Percentiles rank a stretch among this genome's conserved stretches.
Evolutionary conservation across 2,888 invertebrate genomes (phyloP).

Genomic region (Perithous albicinctus): DNA sequence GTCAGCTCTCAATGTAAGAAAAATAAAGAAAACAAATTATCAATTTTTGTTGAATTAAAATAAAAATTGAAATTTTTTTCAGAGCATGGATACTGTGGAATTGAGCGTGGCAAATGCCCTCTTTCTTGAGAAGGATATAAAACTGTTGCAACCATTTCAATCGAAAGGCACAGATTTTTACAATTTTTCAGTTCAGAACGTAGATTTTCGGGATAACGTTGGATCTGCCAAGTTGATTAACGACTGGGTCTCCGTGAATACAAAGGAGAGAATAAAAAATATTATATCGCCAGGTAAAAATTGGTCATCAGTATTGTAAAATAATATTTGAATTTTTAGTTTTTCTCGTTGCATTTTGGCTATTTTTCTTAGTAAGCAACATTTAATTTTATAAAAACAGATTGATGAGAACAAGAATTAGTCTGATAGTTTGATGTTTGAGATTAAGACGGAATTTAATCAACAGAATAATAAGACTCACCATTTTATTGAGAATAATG

Average conservation of each 20-base stretch:
- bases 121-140: constrained; percentile 87
- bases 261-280: constrained; percentile 92
- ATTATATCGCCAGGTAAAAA: constrained; percentile 87
- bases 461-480: no score
- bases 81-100: constrained; percentile 85
- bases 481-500: no score
- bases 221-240: constrained; percentile 88
- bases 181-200: constrained; percentile 87
- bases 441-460: neutral
- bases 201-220: constrained; percentile 87
- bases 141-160: constrained; percentile 86
- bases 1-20: constrained; percentile 73
- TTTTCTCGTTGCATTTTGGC: no score
- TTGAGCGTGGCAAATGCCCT: constrained; percentile 90
- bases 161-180: constrained; percentile 88
- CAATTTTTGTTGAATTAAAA: neutral
- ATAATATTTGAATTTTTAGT: constrained; percentile 1
- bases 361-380: no score
- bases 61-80: constrained; percentile 52
- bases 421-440: neutral
- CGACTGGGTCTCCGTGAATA: constrained; percentile 91
- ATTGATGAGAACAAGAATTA: neutral
- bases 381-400: no score
- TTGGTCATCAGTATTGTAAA: no score
- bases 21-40: neutral